A percentile compares a stretch with the other conserved stretches of the same genome.
Evolutionary conservation across 2,888 invertebrate species (phyloP).

Genomic region (Metopia argyrocephala): DNA sequence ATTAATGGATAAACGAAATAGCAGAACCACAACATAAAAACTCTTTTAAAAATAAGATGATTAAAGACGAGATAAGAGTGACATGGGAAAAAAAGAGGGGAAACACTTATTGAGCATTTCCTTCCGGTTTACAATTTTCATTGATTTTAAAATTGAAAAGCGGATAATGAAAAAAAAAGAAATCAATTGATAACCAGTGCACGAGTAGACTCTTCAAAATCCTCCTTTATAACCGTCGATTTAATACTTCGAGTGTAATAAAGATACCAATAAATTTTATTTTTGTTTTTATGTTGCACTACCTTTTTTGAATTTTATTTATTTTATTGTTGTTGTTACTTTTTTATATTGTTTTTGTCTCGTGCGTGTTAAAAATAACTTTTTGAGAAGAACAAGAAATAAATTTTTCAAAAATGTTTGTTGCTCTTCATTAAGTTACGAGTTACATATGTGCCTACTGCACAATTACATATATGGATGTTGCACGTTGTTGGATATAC

Average conservation of each 20-base stretch:
- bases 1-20: no score
- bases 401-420: constrained; percentile 21
- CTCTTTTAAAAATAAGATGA: no score
- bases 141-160: constrained; percentile 45
- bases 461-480: no score
- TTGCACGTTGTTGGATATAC: no score
- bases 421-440: constrained; percentile 24
- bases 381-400: constrained; percentile 50
- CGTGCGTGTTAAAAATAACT: constrained; percentile 52
- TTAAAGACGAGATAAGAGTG: no score
- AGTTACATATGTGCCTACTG: constrained; percentile 30
- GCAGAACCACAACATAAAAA: no score
- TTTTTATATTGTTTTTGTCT: constrained; percentile 5
- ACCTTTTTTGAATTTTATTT: constrained; percentile 17
- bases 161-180: no score
- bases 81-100: constrained; percentile 20
- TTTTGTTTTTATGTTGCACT: constrained; percentile 1
- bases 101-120: constrained; percentile 62
- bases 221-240: no score
- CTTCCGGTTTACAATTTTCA: constrained; percentile 58
- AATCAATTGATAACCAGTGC: constrained; percentile 58
- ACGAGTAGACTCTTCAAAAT: constrained; percentile 8
- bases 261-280: constrained; percentile 48
- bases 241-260: no score
- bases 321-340: background rate